A percentile compares a stretch with the other conserved stretches of the same genome.
phyloP scores from a whole-genome alignment of 2,113 vertebrate genomes.

The Pedionomus torquatus region DNA sequence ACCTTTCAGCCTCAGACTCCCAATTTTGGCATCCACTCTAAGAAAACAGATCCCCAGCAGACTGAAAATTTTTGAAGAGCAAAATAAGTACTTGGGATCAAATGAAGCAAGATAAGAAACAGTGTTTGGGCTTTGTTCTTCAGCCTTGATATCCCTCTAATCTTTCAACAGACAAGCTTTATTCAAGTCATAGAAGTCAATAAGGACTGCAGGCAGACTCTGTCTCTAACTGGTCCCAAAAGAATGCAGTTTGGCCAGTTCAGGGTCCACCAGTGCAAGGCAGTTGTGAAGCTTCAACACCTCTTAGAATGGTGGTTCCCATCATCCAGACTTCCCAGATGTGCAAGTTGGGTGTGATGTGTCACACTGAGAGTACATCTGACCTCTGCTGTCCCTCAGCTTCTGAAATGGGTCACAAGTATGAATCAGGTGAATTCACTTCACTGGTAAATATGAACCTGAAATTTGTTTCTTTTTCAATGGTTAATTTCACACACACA shows the following conservation, averaged over 20 bases:
- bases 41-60: background rate
- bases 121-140: background rate
- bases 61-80: background rate
- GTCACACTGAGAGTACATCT: background rate
- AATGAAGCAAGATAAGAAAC: background rate
- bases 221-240: background rate
- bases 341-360: accelerated
- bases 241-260: background rate
- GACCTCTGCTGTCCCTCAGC: background rate
- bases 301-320: background rate
- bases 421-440: background rate
- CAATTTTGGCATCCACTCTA: background rate
- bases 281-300: background rate
- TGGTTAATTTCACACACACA: background rate
- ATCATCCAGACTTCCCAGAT: background rate
- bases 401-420: background rate
- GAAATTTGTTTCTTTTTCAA: background rate
- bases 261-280: background rate
- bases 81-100: background rate
- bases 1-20: background rate
- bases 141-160: background rate
- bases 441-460: background rate
- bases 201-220: background rate
- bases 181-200: background rate
- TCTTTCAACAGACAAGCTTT: background rate